These are phyloP conservation scores for Diarsia brunnea DNA, from an alignment of 2,888 invertebrate genomes.

Conservation along the genomic window DNA sequence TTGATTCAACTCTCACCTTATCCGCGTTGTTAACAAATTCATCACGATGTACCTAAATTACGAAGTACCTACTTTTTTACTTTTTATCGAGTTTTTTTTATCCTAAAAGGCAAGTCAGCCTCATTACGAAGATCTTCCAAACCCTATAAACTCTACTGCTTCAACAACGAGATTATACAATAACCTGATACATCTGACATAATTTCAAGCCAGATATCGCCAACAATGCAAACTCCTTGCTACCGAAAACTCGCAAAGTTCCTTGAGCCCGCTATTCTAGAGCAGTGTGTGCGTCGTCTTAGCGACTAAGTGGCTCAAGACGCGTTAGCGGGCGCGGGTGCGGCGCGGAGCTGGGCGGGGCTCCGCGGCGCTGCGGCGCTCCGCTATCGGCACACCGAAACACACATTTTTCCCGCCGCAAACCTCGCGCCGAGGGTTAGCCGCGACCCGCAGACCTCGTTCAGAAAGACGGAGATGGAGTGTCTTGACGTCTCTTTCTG, in stretches of 20 bases:
- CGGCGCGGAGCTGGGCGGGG: constrained; percentile 79
- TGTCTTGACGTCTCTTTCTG: constrained; percentile 70
- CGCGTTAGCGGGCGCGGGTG: constrained; percentile 88
- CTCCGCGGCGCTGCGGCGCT: constrained; percentile 85
- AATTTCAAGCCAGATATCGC: background rate
- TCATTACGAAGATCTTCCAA: too few relatives aligned
- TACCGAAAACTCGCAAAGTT: background rate
- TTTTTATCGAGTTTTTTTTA: too few relatives aligned
- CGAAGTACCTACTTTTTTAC: background rate
- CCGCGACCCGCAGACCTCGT: constrained; percentile 90
- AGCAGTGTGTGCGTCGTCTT: constrained; percentile 87
- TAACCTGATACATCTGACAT: background rate
- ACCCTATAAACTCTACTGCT: background rate
- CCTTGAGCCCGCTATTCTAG: constrained; percentile 41
- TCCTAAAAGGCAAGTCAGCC: too few relatives aligned
- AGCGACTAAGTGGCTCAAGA: constrained; percentile 90
- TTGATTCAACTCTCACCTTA: background rate
- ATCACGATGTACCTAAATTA: background rate
- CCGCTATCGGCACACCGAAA: constrained; percentile 91
- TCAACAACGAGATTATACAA: background rate
- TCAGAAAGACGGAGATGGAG: constrained; percentile 80
- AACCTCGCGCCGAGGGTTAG: constrained; percentile 91
- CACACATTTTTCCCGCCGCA: constrained; percentile 91
- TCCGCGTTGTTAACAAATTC: background rate
- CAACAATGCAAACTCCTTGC: background rate